Conservation (phyloP, 2,113 vertebrate genomes). For the Brachyhypopomus gauderio region DNA sequence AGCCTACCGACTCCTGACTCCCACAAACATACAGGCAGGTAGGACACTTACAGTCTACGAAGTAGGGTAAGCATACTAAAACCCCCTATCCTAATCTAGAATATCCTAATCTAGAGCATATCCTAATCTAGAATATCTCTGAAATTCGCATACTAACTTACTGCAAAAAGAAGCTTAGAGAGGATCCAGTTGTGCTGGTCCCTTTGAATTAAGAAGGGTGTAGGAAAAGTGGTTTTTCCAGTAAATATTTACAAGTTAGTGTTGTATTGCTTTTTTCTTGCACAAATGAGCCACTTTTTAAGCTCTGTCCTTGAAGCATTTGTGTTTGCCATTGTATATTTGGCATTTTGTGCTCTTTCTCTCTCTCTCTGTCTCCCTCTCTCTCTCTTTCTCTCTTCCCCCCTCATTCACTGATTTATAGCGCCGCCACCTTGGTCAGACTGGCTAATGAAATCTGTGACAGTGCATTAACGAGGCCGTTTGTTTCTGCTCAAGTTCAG, state of each 20-base stretch:
- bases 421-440: conserved; percentile 70
- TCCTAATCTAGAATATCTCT: conserved; percentile 1
- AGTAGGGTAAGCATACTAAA: conserved; percentile 36
- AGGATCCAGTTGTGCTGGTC: background rate
- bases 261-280: conserved; percentile 8
- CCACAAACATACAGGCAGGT: conserved; percentile 47
- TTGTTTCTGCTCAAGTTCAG: conserved; percentile 76
- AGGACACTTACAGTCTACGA: conserved; percentile 32
- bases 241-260: conserved; percentile 8
- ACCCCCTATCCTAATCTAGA: conserved; percentile 17
- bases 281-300: conserved; percentile 21
- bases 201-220: background rate
- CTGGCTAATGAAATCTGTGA: conserved; percentile 85
- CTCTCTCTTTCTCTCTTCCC: conserved; percentile 42
- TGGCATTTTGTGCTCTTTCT: background rate
- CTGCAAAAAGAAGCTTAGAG: background rate
- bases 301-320: conserved; percentile 23
- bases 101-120: conserved; percentile 11
- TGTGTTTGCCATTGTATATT: conserved; percentile 22
- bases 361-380: conserved; percentile 16
- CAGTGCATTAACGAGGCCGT: conserved; percentile 84
- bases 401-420: conserved; percentile 76
- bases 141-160: background rate
- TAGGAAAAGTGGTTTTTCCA: background rate
- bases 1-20: conserved; percentile 35